These are phyloP conservation scores for Neolamprologus sp. DNA, from an alignment of 2,113 vertebrate species.

Conservation along the genomic window DNA sequence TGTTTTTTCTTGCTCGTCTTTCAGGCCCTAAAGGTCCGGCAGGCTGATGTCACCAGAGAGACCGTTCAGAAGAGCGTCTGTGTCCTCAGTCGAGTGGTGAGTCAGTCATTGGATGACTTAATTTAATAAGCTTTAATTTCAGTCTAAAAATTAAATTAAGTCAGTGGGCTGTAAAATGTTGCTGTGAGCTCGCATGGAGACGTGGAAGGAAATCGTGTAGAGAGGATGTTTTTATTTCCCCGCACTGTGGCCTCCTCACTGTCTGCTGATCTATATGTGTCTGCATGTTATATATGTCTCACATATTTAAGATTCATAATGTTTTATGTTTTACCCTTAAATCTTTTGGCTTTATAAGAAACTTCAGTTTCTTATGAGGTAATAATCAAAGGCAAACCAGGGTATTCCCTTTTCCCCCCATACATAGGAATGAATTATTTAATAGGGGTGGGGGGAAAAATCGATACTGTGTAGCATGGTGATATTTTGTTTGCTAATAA, in stretches of 20 bases:
- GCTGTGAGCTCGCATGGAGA: background rate
- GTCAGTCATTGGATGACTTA: constrained; percentile 5
- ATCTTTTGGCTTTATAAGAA: background rate
- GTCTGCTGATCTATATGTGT: background rate
- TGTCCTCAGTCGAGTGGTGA: constrained; percentile 95
- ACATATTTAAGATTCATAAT: background rate
- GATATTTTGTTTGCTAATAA: too few species aligned
- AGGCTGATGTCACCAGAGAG: constrained; percentile 94
- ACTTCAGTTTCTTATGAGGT: background rate
- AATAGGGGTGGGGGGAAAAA: too few species aligned
- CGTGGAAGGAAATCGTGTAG: accelerated
- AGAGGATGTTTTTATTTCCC: background rate
- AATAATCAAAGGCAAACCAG: background rate
- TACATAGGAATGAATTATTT: accelerated
- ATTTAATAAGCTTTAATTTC: background rate
- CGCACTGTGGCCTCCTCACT: accelerated
- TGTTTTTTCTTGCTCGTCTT: background rate
- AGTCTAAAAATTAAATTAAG: background rate
- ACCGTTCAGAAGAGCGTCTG: constrained; percentile 99
- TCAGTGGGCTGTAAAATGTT: background rate
- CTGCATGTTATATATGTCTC: background rate
- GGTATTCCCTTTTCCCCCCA: accelerated
- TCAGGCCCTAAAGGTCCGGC: constrained; percentile 90
- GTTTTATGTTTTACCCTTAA: background rate
- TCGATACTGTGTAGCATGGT: accelerated